Base-by-base conservation (phyloP, 2,888 invertebrate species). In the Sylvicola cinctus region DNA sequence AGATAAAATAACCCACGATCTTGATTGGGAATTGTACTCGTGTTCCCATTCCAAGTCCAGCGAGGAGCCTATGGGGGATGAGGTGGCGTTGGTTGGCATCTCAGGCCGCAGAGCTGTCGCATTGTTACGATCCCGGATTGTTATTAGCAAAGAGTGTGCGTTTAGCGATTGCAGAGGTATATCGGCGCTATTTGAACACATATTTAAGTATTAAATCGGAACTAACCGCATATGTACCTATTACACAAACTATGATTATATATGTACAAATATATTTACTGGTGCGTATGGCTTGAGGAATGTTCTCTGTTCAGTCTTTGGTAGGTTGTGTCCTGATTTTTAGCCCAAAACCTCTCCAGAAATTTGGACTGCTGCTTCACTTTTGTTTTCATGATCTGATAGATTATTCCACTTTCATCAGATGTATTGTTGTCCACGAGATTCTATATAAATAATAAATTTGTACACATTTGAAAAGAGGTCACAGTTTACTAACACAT, bases 21-120 rank as follows among this genome's bases (percentile, higher is more conserved):
- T n/a, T n/a, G n/a, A n/a, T n/a, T n/a, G n/a, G n/a, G n/a, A n/a
- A 13, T 3, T 32, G 38, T 54, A 63, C 56, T 74, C 74, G 46
- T 73, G 70, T 51, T 74, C 74, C 74, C 74, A 74, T 52, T 74
- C 74, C 36, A 74, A 55, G 46, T 74, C 74, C 36, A 74, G 51
- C 4, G 74, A 74, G 16, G 57, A 57, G 44, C 71, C 72, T n/a
- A 65, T 68, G 20, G 72, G 66, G 17, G 73, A 72, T 27, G 66
- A 66, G 29, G 62, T 49, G 11, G 56, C 58, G 23, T 43, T 27
- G 13, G 11, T 27, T 27, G 11, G 7, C n/a, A n/a, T n/a, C n/a
- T n/a, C n/a, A n/a, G n/a, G n/a, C n/a, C n/a, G n/a, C n/a, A n/a
- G n/a, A n/a, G n/a, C 27, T 16, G 12, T 33, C 29, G 13, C 29